Percentiles rank a stretch among this genome's conserved stretches.
Evolutionary conservation across 2,888 invertebrate species (phyloP).

Genomic region (Phlogophora meticulosa): DNA sequence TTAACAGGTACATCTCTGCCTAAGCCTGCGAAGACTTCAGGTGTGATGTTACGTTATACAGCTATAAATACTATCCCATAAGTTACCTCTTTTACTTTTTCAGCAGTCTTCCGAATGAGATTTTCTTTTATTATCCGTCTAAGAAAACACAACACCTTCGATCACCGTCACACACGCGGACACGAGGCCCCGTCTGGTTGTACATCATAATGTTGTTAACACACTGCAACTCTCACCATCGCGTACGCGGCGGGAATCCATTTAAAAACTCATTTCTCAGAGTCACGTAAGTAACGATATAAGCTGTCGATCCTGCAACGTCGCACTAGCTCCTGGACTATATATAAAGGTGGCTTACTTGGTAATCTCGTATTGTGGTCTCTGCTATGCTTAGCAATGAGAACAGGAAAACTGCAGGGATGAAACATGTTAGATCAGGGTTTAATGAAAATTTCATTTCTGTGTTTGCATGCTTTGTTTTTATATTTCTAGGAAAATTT

Average conservation of each 20-base stretch:
- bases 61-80: too few species aligned
- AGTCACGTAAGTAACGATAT: slow-evolving; percentile 80
- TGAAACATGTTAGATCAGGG: slow-evolving; percentile 15
- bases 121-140: neutral
- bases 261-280: slow-evolving; percentile 85
- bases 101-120: too few species aligned
- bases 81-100: too few species aligned
- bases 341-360: slow-evolving; percentile 10
- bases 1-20: too few species aligned
- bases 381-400: slow-evolving; percentile 44
- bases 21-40: too few species aligned
- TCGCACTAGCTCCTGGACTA: slow-evolving; percentile 24
- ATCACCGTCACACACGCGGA: slow-evolving; percentile 41
- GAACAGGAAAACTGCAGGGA: slow-evolving; percentile 13
- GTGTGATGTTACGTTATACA: too few species aligned
- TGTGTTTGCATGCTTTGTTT: neutral
- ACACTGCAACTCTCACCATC: slow-evolving; percentile 27
- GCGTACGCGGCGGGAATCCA: slow-evolving; percentile 78
- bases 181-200: slow-evolving; percentile 8
- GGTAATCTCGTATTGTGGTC: slow-evolving; percentile 37
- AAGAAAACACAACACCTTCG: slow-evolving; percentile 10
- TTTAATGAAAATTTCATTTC: slow-evolving; percentile 20
- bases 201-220: slow-evolving; percentile 33
- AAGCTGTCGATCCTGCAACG: slow-evolving; percentile 77
- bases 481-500: neutral